Conservation (phyloP, 2,113 vertebrate genomes). For the Pavo muticus region DNA sequence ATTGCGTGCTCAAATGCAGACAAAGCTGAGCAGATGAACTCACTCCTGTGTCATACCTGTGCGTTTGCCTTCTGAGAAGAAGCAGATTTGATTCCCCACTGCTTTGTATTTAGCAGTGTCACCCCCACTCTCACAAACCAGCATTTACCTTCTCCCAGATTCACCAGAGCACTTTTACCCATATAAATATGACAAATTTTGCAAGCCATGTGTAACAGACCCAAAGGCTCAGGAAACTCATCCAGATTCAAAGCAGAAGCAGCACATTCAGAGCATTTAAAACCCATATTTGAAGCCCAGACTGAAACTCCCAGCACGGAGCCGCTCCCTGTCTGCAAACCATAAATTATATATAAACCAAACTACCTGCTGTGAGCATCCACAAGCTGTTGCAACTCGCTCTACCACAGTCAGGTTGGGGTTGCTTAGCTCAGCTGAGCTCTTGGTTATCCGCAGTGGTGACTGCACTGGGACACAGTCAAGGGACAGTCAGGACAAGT, state of each 20-base stretch:
- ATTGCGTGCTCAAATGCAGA: background rate
- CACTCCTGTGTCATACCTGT: background rate
- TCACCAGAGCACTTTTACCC: background rate
- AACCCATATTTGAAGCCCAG: background rate
- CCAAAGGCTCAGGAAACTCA: background rate
- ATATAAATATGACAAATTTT: background rate
- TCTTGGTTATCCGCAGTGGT: background rate
- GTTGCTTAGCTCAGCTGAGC: background rate
- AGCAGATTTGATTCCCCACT: background rate
- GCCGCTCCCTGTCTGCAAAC: background rate
- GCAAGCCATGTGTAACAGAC: background rate
- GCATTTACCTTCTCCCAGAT: fast-evolving
- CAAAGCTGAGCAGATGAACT: background rate
- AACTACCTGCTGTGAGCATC: background rate
- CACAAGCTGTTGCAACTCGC: background rate
- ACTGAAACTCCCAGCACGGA: background rate
- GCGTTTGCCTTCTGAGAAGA: background rate
- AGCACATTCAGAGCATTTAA: background rate
- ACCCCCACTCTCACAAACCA: background rate
- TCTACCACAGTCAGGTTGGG: background rate
- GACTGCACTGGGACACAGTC: background rate
- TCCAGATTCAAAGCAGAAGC: background rate
- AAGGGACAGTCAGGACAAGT: background rate
- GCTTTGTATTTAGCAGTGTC: background rate
- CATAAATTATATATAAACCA: background rate